Conservation (phyloP, 2,113 vertebrate species). For the Vireo altiloquus region DNA sequence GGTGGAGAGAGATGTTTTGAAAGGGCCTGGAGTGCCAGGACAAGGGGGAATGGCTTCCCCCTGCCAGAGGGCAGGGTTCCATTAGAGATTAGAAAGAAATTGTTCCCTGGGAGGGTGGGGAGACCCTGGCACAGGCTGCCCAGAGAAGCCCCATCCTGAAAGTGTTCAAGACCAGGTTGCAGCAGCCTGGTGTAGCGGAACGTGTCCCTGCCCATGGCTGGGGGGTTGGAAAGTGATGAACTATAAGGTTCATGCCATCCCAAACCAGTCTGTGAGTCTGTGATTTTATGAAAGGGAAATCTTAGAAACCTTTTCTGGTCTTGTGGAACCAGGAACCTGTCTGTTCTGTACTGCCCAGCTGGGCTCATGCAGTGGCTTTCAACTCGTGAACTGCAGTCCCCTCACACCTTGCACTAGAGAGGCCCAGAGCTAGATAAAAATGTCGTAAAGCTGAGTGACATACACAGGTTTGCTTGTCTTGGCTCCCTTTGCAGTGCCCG, state of each 20-base stretch:
- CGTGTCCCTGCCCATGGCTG: neutral
- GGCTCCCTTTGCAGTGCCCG: fast-evolving
- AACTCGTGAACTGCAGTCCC: neutral
- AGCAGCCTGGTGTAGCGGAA: neutral
- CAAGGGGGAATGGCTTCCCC: neutral
- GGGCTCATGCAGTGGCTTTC: neutral
- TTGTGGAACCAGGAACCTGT: neutral
- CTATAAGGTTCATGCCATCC: neutral
- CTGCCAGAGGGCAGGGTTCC: neutral
- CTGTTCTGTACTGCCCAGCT: neutral
- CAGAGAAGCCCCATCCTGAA: neutral
- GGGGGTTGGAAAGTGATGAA: neutral
- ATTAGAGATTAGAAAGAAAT: neutral
- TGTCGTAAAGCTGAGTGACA: neutral
- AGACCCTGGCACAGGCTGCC: neutral
- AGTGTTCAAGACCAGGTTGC: neutral
- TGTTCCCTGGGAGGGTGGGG: neutral
- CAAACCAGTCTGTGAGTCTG: neutral
- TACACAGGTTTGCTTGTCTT: neutral
- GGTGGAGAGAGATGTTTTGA: neutral
- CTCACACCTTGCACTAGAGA: neutral
- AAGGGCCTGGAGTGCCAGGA: neutral
- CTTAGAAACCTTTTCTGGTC: neutral
- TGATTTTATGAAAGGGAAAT: neutral
- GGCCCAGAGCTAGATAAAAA: neutral